These are phyloP conservation scores for Drosophila stalkeri DNA, from an alignment of 2,888 invertebrate species.

Conservation along the genomic window DNA sequence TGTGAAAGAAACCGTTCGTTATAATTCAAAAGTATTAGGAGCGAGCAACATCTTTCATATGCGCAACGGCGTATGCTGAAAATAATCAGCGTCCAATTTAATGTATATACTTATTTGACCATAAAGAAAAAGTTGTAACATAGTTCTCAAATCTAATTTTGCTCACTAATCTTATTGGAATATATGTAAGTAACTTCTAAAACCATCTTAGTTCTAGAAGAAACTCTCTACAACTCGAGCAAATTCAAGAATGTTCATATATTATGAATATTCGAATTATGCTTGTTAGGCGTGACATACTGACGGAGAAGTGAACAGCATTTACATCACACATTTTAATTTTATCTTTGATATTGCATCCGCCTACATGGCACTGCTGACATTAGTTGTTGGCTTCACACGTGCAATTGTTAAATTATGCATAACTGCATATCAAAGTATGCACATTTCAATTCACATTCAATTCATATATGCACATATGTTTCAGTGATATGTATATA, in stretches of 20 bases:
- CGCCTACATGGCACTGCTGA: conserved; percentile 41
- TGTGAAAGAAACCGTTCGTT: neutral
- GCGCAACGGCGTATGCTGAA: neutral
- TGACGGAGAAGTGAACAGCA: neutral
- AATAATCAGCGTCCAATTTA: neutral
- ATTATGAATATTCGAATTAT: no score
- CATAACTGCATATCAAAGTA: conserved; percentile 47
- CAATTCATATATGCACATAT: conserved; percentile 8
- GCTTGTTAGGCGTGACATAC: neutral
- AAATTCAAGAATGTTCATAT: neutral
- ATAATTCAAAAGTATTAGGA: neutral
- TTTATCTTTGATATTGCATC: conserved; percentile 30
- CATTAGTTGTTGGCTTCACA: conserved; percentile 53
- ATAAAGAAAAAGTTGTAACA: neutral
- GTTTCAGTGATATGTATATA: neutral
- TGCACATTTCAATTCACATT: conserved; percentile 9
- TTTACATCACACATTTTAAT: conserved; percentile 4
- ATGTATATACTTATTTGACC: neutral
- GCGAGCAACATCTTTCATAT: neutral
- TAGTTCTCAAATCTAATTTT: neutral
- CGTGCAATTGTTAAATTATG: conserved; percentile 64
- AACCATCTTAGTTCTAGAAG: no score
- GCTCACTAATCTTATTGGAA: neutral
- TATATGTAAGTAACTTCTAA: neutral
- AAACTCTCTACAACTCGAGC: neutral